Base-by-base conservation (phyloP, 2,888 invertebrate species). In the Zaprionus obscuricornis region DNA sequence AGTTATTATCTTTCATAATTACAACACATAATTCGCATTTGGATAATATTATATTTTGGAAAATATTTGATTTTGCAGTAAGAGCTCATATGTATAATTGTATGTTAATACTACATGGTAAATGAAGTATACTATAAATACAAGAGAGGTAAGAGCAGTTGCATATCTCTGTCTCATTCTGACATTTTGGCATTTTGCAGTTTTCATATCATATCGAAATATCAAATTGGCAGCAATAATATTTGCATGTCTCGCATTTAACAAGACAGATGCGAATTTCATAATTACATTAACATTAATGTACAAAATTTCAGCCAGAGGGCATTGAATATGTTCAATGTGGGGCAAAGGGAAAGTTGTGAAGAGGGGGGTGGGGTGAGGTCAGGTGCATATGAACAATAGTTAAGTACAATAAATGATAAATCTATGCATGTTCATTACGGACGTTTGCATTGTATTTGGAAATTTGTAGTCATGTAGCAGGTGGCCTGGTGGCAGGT, bases 241-340 rank as follows among this genome's bases (percentile, higher is more conserved):
- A 64, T 60, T 60, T 52, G 57, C 59, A 33, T 57, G 51, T 37
- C 27, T 55, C 26, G 50, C 27, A 59, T 65, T 60, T 57, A 24
- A 37, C 45, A 54, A 47, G 64, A 57, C 56, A 64, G 52, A 56
- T 67, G 70, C 29, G 51, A 65, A 59, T 62, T 56, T 57, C 42
- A 55, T 66, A 85, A 67, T 77, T 71, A 52, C 67, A 65, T 66
- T 55, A 58, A 65, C 47, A 63, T 60, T 67, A 74, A 66, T 82
- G 65, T 26, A 22, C 50, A 46, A 45, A 11, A 58, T 40, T 46
- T 46, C n/a, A n/a, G n/a, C n/a, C n/a, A n/a, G n/a, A n/a, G n/a
- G n/a, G n/a, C n/a, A n/a, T n/a, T n/a, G n/a, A n/a, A n/a, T n/a
- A n/a, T n/a, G n/a, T n/a, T n/a, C 4, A 22, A 7, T 22, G 22